Conservation (phyloP, 2,888 invertebrate genomes). For the Mythimna ferrago region DNA sequence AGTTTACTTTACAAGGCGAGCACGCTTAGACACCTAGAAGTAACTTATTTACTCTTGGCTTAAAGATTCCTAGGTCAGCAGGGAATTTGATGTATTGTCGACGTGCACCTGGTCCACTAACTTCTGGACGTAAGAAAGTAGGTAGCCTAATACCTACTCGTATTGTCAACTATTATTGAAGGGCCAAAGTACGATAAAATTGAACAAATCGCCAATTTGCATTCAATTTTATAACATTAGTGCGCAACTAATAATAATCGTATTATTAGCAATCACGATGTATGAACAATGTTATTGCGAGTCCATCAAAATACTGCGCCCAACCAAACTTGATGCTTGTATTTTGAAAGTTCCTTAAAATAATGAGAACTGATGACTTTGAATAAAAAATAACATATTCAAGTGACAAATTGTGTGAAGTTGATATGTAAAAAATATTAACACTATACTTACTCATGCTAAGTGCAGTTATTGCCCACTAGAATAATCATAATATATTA, state of each 20-base stretch:
- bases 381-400: constrained; percentile 60
- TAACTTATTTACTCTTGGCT: too few relatives aligned
- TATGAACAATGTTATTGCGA: constrained; percentile 75
- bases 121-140: not conserved
- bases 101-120: not conserved
- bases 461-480: too few relatives aligned
- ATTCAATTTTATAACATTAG: constrained; percentile 52
- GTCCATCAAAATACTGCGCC: constrained; percentile 75
- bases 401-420: constrained; percentile 63
- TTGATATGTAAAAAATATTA: too few relatives aligned
- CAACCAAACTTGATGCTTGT: constrained; percentile 84
- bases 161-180: constrained; percentile 19
- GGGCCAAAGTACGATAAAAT: constrained; percentile 20
- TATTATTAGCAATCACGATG: constrained; percentile 85
- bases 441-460: too few relatives aligned
- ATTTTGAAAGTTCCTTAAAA: constrained; percentile 73
- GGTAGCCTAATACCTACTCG: too few relatives aligned
- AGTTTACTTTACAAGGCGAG: too few relatives aligned
- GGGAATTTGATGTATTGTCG: too few relatives aligned
- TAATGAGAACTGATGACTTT: not conserved
- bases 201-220: constrained; percentile 54
- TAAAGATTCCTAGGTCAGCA: too few relatives aligned
- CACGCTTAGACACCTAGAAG: too few relatives aligned
- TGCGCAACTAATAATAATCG: constrained; percentile 78
- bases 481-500: too few relatives aligned